These are phyloP conservation scores for Morpho achilles DNA, from an alignment of 2,888 invertebrate species.

Conservation along the genomic window DNA sequence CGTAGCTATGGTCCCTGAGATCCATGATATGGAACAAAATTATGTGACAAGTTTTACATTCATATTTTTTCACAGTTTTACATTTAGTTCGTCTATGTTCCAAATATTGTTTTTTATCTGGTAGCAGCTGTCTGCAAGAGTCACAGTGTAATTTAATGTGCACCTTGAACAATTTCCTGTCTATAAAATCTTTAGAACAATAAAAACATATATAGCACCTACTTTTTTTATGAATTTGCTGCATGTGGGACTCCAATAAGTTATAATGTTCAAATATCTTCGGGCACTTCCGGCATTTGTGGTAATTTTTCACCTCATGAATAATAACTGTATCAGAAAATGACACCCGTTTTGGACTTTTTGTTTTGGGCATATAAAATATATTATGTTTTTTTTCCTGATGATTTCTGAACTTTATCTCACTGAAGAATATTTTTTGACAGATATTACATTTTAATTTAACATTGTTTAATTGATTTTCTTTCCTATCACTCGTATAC, in stretches of 20 bases:
- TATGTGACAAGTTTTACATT: conserved; percentile 49
- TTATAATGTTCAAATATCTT: conserved; percentile 55
- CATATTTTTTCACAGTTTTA: conserved; percentile 41
- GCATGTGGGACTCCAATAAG: conserved; percentile 50
- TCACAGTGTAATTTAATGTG: conserved; percentile 67
- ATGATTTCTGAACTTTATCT: conserved; percentile 54
- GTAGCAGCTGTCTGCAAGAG: conserved; percentile 43
- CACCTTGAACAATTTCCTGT: conserved; percentile 62
- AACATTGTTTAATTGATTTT: conserved; percentile 16
- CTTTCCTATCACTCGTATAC: conserved; percentile 21
- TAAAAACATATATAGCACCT: conserved; percentile 68
- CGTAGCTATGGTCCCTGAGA: conserved; percentile 61
- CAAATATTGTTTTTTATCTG: conserved; percentile 38
- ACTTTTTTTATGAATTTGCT: conserved; percentile 54
- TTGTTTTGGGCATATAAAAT: conserved; percentile 39
- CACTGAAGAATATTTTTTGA: conserved; percentile 49
- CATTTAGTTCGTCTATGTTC: conserved; percentile 52
- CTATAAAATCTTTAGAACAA: conserved; percentile 56
- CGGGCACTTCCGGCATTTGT: conserved; percentile 61
- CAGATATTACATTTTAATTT: conserved; percentile 57
- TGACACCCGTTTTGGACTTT: conserved; percentile 55
- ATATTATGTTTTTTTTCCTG: conserved; percentile 58
- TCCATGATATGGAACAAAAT: conserved; percentile 54
- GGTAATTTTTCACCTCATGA: conserved; percentile 58
- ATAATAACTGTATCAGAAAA: conserved; percentile 63